Conservation (phyloP, 2,113 vertebrate species). For the Noturus placidus region DNA sequence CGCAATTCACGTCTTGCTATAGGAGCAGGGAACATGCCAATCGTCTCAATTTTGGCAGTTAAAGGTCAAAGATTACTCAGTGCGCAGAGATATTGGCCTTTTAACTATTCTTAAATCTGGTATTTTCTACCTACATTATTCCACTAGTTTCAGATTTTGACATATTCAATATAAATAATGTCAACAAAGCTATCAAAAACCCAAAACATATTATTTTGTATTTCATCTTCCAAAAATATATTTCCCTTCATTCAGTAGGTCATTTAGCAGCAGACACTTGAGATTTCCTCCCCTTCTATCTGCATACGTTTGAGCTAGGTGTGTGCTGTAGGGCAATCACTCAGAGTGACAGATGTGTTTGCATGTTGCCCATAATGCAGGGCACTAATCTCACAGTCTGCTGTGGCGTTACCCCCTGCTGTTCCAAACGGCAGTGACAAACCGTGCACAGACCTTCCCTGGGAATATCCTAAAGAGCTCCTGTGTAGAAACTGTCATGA, state of each 20-base stretch:
- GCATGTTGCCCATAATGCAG: constrained; percentile 54
- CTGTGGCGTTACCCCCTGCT: constrained; percentile 47
- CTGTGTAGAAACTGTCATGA: constrained; percentile 32
- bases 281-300: constrained; percentile 28
- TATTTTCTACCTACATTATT: background rate
- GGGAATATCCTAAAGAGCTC: constrained; percentile 41
- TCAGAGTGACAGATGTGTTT: constrained; percentile 58
- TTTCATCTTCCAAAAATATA: constrained; percentile 4
- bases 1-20: no score
- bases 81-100: background rate
- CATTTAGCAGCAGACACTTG: constrained; percentile 30
- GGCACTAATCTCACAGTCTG: constrained; percentile 56
- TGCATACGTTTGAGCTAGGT: constrained; percentile 26
- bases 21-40: no score
- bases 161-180: background rate
- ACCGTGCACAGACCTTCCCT: constrained; percentile 28
- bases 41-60: no score
- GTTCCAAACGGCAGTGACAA: constrained; percentile 46
- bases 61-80: background rate
- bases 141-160: background rate
- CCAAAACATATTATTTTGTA: background rate
- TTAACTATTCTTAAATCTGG: background rate
- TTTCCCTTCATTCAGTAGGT: constrained; percentile 4
- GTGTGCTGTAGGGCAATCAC: constrained; percentile 48
- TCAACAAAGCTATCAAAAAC: background rate